These are phyloP conservation scores for Platorchestia sp. DNA, from an alignment of 1,140 invertebrate genomes.

Conservation along the genomic window DNA sequence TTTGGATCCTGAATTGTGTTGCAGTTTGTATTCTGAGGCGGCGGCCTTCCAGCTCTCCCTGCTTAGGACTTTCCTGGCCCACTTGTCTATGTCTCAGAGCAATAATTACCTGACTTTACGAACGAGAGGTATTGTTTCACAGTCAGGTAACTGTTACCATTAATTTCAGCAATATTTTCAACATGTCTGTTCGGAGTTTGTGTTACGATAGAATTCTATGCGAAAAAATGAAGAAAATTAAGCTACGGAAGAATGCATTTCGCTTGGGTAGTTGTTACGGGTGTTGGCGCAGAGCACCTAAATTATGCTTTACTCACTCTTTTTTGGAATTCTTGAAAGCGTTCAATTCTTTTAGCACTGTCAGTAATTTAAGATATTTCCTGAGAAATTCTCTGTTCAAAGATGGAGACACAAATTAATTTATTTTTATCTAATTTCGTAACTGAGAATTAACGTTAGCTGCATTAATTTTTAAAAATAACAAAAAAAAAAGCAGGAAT, in stretches of 20 bases:
- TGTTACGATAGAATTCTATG: not conserved
- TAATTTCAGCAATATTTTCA: not conserved
- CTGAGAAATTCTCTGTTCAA: no score
- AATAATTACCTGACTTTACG: not conserved
- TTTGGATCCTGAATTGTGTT: not conserved
- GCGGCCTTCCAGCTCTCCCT: not conserved
- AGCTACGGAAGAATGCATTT: not conserved
- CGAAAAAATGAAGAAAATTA: not conserved
- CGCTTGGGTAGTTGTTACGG: not conserved
- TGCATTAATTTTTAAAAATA: not conserved
- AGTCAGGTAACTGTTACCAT: not conserved
- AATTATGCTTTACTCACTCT: not conserved
- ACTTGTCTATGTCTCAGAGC: not conserved
- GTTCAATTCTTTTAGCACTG: no score
- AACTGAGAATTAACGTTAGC: not conserved
- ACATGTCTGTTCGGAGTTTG: no score
- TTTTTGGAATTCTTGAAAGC: no score
- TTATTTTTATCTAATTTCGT: not conserved
- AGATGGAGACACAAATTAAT: not conserved
- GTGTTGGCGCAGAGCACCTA: not conserved
- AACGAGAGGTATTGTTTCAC: not conserved
- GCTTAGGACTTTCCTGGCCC: not conserved
- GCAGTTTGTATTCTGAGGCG: not conserved
- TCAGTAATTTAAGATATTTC: no score
- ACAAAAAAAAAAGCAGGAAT: not conserved